Evolutionary conservation across 1,140 invertebrate genomes (phyloP), one percentile per base, ranked within the genome.

Genomic region (Elymnias hypermnestra): DNA sequence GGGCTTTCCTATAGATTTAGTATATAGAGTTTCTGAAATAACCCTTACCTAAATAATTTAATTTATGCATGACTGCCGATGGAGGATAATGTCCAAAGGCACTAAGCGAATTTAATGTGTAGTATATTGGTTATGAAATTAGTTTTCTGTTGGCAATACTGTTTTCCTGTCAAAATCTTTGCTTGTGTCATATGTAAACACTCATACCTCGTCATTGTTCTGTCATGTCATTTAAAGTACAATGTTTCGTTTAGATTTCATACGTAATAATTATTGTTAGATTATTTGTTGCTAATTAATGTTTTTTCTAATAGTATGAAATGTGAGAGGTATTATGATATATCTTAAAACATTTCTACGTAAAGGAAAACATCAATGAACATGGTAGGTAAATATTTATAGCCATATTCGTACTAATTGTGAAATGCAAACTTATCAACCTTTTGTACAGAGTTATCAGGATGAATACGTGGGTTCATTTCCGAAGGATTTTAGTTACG

Each of bases 401-500:
- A 42, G 7, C 22, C 7, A 17, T 6, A 18, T 5, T 25, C 29
- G 15, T 18, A 33, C 7, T 13, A n/a, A 42, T n/a, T n/a, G 33
- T 43, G 21, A 50, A 42, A 33, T 18, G 42, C 12, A 22, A 42
- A 37, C 28, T 42, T 49, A 49, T 49, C 45, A 5, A 12, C 33
- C 38, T 14, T 46, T 54, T 21, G 43, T 49, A 23, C 51, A 91
- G 90, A 92, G 90, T 77, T 92, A 91, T 87, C 90, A 90, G 71
- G 91, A 93, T 63, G 90, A 92, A 89, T 91, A 91, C 67, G 91
- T 92, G 43, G 94, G 94, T 12, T 96, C 95, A 2, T 97, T 97
- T 75, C 94, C 95, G 9, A 97, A 97, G 81, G 94, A 97, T 71
- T 98, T 96, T 87, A 94, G 93, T 28, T 98, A 98, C 88, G 94